Percentiles rank a stretch among this genome's conserved stretches.
These are phyloP conservation scores for Sympetrum striolatum DNA, from an alignment of 2,888 invertebrate species.

Conservation along the genomic window DNA sequence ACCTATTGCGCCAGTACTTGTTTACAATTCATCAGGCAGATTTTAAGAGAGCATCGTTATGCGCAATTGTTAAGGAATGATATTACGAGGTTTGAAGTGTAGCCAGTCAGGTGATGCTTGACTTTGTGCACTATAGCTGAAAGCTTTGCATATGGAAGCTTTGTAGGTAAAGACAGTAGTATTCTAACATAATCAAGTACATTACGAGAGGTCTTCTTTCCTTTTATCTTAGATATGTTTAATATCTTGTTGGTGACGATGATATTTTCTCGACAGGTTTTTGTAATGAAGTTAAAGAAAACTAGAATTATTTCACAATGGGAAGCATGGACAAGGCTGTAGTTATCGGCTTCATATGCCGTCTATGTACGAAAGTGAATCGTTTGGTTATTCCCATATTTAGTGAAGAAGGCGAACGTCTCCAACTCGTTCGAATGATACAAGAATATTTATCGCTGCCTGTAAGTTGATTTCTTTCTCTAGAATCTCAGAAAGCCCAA, in stretches of 20 bases:
- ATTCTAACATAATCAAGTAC: too few relatives aligned
- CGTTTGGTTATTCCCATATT: slow-evolving; percentile 83
- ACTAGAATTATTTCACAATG: slow-evolving; percentile 61
- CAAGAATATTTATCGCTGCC: slow-evolving; percentile 81
- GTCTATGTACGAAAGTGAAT: slow-evolving; percentile 86
- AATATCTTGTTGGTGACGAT: neutral
- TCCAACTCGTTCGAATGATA: slow-evolving; percentile 80
- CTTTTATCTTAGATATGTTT: neutral
- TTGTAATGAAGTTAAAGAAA: neutral
- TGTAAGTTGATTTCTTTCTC: slow-evolving; percentile 61
- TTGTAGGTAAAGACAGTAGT: too few relatives aligned
- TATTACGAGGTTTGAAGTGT: too few relatives aligned
- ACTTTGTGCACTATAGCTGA: too few relatives aligned
- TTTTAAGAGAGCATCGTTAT: too few relatives aligned
- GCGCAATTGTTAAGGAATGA: too few relatives aligned
- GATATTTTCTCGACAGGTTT: neutral
- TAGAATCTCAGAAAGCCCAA: too few relatives aligned
- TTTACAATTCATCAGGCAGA: too few relatives aligned
- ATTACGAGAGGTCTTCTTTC: neutral
- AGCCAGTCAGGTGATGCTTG: too few relatives aligned
- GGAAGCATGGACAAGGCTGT: slow-evolving; percentile 83
- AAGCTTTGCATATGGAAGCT: too few relatives aligned
- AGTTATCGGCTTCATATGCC: slow-evolving; percentile 83
- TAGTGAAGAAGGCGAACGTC: slow-evolving; percentile 77
- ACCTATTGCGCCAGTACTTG: too few relatives aligned